A percentile compares a stretch with the other conserved stretches of the same genome.
Evolutionary conservation across 1,140 invertebrate species (phyloP).

Genomic region (Asbolus verrucosus): DNA sequence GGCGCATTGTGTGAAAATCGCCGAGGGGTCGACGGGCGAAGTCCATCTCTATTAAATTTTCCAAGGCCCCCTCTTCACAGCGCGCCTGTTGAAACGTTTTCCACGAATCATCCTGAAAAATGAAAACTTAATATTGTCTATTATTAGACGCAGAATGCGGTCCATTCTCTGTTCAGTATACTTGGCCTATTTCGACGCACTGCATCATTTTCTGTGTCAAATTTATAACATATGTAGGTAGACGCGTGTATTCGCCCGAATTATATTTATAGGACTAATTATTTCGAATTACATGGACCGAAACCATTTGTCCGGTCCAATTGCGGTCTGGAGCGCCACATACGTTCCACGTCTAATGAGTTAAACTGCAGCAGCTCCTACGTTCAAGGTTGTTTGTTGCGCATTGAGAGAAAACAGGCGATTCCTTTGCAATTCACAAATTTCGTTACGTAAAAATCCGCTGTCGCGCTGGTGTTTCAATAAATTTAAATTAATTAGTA

Average conservation of each 20-base stretch:
- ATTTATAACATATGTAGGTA: not conserved
- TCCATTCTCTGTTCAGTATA: not conserved
- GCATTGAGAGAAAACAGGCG: too few species aligned
- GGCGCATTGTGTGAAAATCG: not conserved
- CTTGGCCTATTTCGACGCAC: slow-evolving; percentile 10
- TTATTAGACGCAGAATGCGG: slow-evolving; percentile 11
- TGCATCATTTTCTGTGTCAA: slow-evolving; percentile 13
- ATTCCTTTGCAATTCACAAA: too few species aligned
- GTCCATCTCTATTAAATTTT: slow-evolving; percentile 25
- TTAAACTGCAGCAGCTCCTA: too few species aligned
- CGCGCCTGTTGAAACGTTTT: slow-evolving; percentile 17
- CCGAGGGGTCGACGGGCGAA: not conserved
- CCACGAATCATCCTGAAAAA: slow-evolving; percentile 8
- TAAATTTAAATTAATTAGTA: too few species aligned
- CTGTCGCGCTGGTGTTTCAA: too few species aligned
- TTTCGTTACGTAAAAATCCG: too few species aligned
- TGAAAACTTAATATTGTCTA: slow-evolving; percentile 12
- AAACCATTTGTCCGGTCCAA: slow-evolving; percentile 3
- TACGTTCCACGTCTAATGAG: too few species aligned
- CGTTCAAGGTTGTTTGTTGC: too few species aligned
- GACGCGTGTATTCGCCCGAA: not conserved
- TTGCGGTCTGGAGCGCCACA: not conserved
- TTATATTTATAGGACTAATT: slow-evolving; percentile 15
- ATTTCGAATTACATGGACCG: not conserved
- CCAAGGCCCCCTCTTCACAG: not conserved